Conservation (phyloP, 2,888 invertebrate genomes). For the Harpalus rufipes region DNA sequence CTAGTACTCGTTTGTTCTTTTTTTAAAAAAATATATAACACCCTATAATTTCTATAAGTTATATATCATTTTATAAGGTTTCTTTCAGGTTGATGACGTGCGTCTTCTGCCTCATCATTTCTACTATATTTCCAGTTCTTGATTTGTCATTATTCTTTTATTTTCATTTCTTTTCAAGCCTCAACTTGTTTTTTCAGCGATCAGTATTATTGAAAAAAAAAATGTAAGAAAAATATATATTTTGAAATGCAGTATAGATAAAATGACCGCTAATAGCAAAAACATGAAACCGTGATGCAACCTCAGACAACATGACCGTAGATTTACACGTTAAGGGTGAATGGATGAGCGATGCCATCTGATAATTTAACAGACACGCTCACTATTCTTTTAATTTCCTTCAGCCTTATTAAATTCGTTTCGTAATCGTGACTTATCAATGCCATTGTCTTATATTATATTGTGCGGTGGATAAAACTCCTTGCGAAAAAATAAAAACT, state of each 20-base stretch:
- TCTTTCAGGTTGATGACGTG: too few relatives aligned
- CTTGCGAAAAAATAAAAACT: slow-evolving; percentile 55
- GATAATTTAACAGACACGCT: slow-evolving; percentile 68
- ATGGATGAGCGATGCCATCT: slow-evolving; percentile 16
- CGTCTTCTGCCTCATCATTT: too few relatives aligned
- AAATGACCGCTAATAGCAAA: not conserved
- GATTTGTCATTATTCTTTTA: too few relatives aligned
- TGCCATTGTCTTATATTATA: slow-evolving; percentile 12
- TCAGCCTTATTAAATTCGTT: slow-evolving; percentile 69
- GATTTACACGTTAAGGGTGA: not conserved
- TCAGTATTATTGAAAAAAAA: not conserved
- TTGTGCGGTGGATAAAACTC: slow-evolving; percentile 56
- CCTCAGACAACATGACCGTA: not conserved
- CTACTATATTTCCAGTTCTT: too few relatives aligned
- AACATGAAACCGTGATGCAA: slow-evolving; percentile 3
- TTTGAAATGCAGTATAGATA: slow-evolving; percentile 6
- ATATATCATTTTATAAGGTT: too few relatives aligned
- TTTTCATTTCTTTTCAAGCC: too few relatives aligned
- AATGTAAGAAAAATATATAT: not conserved
- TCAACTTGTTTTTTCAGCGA: too few relatives aligned
- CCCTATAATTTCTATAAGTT: too few relatives aligned
- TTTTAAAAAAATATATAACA: too few relatives aligned
- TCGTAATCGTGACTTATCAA: slow-evolving; percentile 63
- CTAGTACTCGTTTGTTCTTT: too few relatives aligned
- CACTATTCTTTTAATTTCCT: slow-evolving; percentile 69